Evolutionary conservation across 1,140 invertebrate species (phyloP).

Genomic region (Danaus melanippus): DNA sequence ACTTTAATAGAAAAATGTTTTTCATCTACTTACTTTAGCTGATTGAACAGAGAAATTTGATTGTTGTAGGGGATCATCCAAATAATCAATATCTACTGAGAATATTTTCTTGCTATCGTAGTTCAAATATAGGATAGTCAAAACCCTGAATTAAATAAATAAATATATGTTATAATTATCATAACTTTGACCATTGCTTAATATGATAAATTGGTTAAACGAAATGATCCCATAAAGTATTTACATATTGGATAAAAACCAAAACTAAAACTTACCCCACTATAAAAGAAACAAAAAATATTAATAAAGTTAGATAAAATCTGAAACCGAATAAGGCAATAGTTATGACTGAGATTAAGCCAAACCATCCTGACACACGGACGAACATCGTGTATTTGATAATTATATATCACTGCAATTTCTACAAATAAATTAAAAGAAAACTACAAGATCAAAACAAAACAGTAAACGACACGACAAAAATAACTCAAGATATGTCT

Average conservation of each 20-base stretch:
- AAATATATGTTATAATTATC: not conserved
- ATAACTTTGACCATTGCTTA: too few relatives aligned
- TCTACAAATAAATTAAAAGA: conserved; percentile 19
- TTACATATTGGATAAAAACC: too few relatives aligned
- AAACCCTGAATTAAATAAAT: conserved; percentile 32
- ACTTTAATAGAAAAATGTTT: conserved; percentile 2
- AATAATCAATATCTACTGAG: conserved; percentile 43
- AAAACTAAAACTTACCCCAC: conserved; percentile 42
- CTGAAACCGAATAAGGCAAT: conserved; percentile 57
- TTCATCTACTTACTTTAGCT: conserved; percentile 38
- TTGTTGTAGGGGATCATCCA: conserved; percentile 59
- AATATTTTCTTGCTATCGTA: conserved; percentile 59
- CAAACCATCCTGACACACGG: conserved; percentile 50
- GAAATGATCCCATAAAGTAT: too few relatives aligned
- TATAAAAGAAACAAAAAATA: conserved; percentile 51
- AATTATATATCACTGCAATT: conserved; percentile 15
- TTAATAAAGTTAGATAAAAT: conserved; percentile 50
- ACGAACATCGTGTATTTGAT: conserved; percentile 27
- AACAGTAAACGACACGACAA: conserved; percentile 13
- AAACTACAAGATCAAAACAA: conserved; percentile 6
- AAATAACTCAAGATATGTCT: conserved; percentile 8
- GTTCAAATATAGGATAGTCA: conserved; percentile 51
- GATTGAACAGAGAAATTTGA: conserved; percentile 53
- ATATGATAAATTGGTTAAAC: too few relatives aligned
- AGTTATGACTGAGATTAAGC: conserved; percentile 51